phyloP scores from a whole-genome alignment of 2,113 vertebrate species.

The Panthera tigris region DNA sequence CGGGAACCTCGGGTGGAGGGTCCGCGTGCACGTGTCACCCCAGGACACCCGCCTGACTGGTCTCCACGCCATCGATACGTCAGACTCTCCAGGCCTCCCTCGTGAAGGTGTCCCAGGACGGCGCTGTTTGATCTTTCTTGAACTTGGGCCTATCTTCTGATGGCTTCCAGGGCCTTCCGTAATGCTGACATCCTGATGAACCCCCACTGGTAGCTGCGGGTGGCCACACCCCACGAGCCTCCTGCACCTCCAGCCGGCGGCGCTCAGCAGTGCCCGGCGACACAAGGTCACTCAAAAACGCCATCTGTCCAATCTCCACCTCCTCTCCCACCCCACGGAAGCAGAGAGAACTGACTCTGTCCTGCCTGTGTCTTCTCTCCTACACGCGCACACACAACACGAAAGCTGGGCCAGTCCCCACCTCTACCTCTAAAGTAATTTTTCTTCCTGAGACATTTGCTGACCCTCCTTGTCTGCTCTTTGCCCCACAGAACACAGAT shows the following conservation, averaged over 20 bases:
- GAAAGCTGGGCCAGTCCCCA: background rate
- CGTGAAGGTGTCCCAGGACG: fast-evolving
- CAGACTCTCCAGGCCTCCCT: background rate
- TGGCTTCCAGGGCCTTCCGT: background rate
- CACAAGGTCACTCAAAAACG: conserved; percentile 80
- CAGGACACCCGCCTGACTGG: fast-evolving
- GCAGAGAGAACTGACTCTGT: background rate
- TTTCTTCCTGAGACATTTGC: background rate
- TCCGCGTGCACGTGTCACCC: fast-evolving
- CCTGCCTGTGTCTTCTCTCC: background rate
- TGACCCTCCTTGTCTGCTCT: background rate
- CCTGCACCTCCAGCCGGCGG: conserved; percentile 2
- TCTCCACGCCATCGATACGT: fast-evolving
- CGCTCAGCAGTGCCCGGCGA: conserved; percentile 46
- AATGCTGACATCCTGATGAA: conserved; percentile 35
- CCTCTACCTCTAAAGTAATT: background rate
- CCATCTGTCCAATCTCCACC: conserved; percentile 77
- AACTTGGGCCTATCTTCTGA: background rate
- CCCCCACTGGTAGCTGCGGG: background rate
- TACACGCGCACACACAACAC: background rate
- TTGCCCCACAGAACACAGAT: background rate
- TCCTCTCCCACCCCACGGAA: background rate
- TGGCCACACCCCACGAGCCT: conserved; percentile 62
- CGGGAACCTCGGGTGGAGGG: background rate
- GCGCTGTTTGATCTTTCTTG: background rate